Base-by-base conservation (phyloP, 1,140 invertebrate genomes). In the Potamilus streckersoni region DNA sequence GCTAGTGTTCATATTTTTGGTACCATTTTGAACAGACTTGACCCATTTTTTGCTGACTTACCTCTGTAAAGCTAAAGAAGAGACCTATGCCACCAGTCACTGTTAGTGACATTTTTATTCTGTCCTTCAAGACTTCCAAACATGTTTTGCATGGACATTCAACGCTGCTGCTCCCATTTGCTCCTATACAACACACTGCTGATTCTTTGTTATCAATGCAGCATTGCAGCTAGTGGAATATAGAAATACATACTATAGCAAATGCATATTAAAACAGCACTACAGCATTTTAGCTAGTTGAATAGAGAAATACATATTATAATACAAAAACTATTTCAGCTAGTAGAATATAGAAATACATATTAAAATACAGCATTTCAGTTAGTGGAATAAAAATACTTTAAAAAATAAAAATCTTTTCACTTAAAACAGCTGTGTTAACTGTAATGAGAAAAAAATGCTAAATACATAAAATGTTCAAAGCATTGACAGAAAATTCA, bases 21-120 rank as follows among this genome's bases (percentile, higher is more conserved):
- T 49, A 49, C 38, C 38, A 49, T 49, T 49, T 49, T 49, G 38
- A 11, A 49, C 38, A 49, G 27, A 31, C 27, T 31, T 6, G 6
- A 11, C 38, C 4, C 64, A 64, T 56, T 56, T 56, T 73, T 65
- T 23, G 31, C 19, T 11, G 23, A 78, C 85, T 91, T 92, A 98
- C 97, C 95, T 99, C 97, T 68, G 96, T 97, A 88, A 98, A 98
- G 86, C 96, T 98, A 91, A 98, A 98, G 90, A 99, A 97, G 55
- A 99, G 91, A 76, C 96, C 97, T 83, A 98, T 94, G 70, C 95
- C 95, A 69, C 97, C 97, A 84, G 95, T 95, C 8, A 95, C 91
- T 89, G 95, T 95, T 83, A 98, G 96, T n/a, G 95, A 96, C 86
- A 94, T 93, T 83, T 94, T 93, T 80, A 98, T 96, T 6, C 93